These are phyloP conservation scores for Phalacrocorax pelagicus DNA, from an alignment of 2,113 vertebrate species.

Conservation along the genomic window DNA sequence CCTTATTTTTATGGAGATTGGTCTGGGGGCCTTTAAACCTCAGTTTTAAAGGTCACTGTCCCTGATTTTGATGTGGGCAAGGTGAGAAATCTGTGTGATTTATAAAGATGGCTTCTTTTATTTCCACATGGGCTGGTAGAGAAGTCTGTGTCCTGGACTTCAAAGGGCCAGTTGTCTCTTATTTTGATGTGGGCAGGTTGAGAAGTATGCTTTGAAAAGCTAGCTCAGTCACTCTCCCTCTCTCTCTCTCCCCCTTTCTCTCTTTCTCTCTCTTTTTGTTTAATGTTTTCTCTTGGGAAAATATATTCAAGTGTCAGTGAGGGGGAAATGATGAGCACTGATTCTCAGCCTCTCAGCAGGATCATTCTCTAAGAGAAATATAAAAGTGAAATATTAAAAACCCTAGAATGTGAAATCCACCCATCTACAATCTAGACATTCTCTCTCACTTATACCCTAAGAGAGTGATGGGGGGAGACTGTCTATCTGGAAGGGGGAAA, in stretches of 20 bases:
- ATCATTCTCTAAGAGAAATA: constrained; percentile 77
- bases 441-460: constrained; percentile 52
- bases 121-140: constrained; percentile 65
- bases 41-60: constrained; percentile 26
- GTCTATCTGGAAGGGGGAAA: constrained; percentile 20
- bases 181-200: constrained; percentile 83
- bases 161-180: constrained; percentile 81
- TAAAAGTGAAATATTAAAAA: constrained; percentile 86
- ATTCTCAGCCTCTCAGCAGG: constrained; percentile 80
- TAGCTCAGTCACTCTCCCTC: constrained; percentile 51
- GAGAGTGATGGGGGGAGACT: not conserved
- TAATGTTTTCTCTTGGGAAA: constrained; percentile 81
- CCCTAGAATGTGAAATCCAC: constrained; percentile 74
- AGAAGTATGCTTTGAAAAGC: constrained; percentile 80
- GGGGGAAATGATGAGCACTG: constrained; percentile 70
- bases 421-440: constrained; percentile 62
- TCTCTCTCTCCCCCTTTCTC: not conserved
- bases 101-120: constrained; percentile 50
- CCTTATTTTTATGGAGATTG: constrained; percentile 23
- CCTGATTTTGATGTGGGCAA: constrained; percentile 52
- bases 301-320: constrained; percentile 77
- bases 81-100: constrained; percentile 51
- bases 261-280: constrained; percentile 66
- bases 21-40: constrained; percentile 6
- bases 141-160: constrained; percentile 76